phyloP scores from a whole-genome alignment of 2,797 vertebrate species.

The Melanitta fusca region DNA sequence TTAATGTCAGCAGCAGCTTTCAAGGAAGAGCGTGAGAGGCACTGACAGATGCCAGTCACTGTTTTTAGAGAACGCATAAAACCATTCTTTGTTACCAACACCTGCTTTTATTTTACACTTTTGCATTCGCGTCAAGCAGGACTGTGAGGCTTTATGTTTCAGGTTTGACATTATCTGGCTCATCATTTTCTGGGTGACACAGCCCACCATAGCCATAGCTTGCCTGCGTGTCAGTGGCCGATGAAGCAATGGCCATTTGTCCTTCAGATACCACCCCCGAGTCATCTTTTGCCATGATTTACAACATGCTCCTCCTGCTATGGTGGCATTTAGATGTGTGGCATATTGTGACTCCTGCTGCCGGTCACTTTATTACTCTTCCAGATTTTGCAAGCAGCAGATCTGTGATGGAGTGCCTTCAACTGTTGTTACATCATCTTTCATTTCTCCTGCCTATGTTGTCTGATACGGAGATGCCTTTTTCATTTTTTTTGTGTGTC shows the following conservation, averaged over 20 bases:
- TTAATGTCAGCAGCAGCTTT: background rate
- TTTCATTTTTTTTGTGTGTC: background rate
- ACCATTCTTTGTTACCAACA: background rate
- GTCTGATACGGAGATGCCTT: constrained; percentile 43
- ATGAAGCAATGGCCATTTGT: constrained; percentile 64
- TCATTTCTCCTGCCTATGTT: background rate
- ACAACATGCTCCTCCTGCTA: background rate
- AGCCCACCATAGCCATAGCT: background rate
- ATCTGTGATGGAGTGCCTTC: constrained; percentile 49
- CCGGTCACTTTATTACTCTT: constrained; percentile 42
- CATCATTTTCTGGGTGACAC: background rate
- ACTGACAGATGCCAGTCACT: constrained; percentile 23
- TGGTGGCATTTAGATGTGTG: constrained; percentile 23
- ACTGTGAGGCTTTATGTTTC: background rate
- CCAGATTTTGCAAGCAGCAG: background rate
- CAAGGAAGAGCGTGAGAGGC: background rate
- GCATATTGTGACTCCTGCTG: constrained; percentile 48
- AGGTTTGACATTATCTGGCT: background rate
- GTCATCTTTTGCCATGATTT: constrained; percentile 11
- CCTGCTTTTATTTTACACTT: background rate
- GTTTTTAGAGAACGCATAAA: background rate
- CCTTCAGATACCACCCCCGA: constrained; percentile 15
- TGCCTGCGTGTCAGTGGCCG: background rate
- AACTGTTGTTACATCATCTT: constrained; percentile 17
- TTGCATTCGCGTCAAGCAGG: background rate